Conservation (phyloP, 2,113 vertebrate genomes). For the Irena cyanogastra region DNA sequence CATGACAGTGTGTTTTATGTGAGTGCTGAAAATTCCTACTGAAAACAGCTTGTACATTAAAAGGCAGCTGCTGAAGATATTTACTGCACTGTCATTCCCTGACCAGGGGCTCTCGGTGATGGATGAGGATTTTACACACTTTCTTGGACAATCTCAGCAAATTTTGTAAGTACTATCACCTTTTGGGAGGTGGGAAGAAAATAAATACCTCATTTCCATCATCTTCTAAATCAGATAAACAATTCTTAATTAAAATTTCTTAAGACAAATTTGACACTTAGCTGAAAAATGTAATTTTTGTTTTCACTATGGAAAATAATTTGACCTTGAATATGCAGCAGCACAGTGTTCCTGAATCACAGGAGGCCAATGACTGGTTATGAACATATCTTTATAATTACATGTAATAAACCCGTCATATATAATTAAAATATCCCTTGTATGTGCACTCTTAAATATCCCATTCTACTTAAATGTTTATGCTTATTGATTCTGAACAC, state of each 20-base stretch:
- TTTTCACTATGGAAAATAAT: background rate
- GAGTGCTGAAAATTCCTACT: constrained; percentile 83
- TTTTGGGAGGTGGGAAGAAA: constrained; percentile 72
- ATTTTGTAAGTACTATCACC: constrained; percentile 79
- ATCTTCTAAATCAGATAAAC: constrained; percentile 39
- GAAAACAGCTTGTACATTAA: constrained; percentile 89
- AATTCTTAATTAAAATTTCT: constrained; percentile 63
- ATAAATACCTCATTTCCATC: constrained; percentile 61
- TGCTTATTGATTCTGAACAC: background rate
- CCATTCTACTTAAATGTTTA: background rate
- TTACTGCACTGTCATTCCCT: constrained; percentile 90
- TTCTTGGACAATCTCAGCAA: constrained; percentile 84
- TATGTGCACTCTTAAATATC: background rate
- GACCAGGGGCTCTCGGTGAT: constrained; percentile 85
- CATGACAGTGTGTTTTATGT: constrained; percentile 94
- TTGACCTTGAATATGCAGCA: constrained; percentile 13
- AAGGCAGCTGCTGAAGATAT: constrained; percentile 89
- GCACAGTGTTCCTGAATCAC: background rate
- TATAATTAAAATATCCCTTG: background rate
- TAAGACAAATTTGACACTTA: constrained; percentile 29
- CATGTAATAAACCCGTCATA: background rate
- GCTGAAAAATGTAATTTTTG: background rate
- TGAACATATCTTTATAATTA: background rate
- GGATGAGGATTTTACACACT: constrained; percentile 87
- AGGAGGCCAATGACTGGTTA: background rate